phyloP scores from a whole-genome alignment of 2,113 vertebrate genomes.

The Zapus hudsonius region DNA sequence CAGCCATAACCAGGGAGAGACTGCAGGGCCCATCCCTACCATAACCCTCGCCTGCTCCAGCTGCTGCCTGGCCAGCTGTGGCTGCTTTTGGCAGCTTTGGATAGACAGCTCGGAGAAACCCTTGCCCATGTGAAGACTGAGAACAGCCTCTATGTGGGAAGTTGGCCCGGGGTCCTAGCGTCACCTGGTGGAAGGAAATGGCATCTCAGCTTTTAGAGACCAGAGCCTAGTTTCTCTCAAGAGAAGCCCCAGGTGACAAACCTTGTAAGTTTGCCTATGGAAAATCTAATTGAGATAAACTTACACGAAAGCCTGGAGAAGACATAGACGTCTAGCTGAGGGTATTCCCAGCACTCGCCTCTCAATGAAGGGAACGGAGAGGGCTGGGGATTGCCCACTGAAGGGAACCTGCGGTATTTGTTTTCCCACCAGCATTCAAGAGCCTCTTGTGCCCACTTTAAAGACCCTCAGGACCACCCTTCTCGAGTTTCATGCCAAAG shows the following conservation, averaged over 20 bases:
- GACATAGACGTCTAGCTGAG: background rate
- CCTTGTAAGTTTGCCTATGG: background rate
- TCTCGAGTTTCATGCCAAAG: background rate
- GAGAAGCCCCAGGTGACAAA: background rate
- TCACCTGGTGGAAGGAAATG: constrained; percentile 19
- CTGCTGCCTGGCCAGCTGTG: background rate
- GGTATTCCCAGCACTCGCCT: background rate
- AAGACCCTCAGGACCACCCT: background rate
- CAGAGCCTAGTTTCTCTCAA: background rate
- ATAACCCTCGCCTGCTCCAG: background rate
- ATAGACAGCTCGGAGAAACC: background rate
- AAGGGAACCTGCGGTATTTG: background rate
- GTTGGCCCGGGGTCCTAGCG: background rate
- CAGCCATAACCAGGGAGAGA: background rate
- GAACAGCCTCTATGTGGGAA: background rate
- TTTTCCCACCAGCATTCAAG: background rate
- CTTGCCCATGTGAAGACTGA: background rate
- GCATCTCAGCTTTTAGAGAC: background rate
- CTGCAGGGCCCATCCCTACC: background rate
- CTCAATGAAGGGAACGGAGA: background rate
- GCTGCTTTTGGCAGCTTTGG: background rate
- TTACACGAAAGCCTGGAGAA: background rate
- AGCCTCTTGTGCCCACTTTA: background rate
- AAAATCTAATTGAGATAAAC: constrained; percentile 5
- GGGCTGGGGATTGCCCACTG: background rate